Conservation (phyloP, 2,113 vertebrate genomes). For the Xerus inauris region DNA sequence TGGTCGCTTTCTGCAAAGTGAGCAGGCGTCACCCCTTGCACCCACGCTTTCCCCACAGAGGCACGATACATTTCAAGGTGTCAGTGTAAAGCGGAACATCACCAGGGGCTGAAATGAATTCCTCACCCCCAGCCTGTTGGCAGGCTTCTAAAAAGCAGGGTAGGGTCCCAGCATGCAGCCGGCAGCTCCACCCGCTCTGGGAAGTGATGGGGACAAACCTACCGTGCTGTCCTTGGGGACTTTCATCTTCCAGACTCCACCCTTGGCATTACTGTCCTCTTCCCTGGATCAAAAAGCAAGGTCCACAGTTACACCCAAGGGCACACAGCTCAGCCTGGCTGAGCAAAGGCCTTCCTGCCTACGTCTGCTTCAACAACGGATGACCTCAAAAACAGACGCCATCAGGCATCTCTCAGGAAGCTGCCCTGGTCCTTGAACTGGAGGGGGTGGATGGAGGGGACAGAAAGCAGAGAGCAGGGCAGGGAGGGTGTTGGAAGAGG, state of each 20-base stretch:
- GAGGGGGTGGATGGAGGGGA: not conserved
- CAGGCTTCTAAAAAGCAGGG: not conserved
- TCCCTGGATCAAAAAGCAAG: constrained; percentile 89
- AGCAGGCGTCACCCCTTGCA: not conserved
- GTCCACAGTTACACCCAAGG: not conserved
- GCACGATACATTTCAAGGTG: not conserved
- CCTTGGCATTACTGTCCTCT: constrained; percentile 98
- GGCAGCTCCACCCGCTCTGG: not conserved
- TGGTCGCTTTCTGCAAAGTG: not conserved
- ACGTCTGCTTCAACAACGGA: not conserved
- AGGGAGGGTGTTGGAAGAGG: fast-evolving
- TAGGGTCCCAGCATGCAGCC: not conserved
- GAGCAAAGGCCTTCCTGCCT: too few species aligned
- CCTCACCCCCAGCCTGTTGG: not conserved
- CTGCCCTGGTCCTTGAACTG: not conserved
- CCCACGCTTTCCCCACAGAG: not conserved
- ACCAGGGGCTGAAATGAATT: not conserved
- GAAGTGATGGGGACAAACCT: constrained; percentile 73
- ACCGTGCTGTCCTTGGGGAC: constrained; percentile 95
- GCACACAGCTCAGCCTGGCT: too few species aligned
- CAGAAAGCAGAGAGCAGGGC: not conserved
- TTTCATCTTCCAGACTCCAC: constrained; percentile 98
- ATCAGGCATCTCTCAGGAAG: not conserved
- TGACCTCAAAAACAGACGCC: not conserved
- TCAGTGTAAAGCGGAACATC: not conserved